phyloP scores from a whole-genome alignment of 2,888 invertebrate genomes.

The Drosophila rellima region DNA sequence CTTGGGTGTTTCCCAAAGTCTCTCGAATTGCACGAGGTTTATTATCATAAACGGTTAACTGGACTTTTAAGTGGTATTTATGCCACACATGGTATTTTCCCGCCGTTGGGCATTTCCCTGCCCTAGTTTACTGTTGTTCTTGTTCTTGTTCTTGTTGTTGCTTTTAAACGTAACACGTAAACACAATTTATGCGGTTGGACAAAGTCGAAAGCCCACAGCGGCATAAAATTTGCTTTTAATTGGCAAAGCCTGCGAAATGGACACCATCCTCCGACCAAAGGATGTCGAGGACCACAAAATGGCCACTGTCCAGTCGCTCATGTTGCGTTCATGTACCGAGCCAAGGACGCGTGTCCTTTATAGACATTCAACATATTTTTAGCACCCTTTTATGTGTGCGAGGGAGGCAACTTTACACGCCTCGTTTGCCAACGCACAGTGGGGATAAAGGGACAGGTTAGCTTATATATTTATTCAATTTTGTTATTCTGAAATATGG shows the following conservation, averaged over 20 bases:
- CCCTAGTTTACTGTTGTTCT: not conserved
- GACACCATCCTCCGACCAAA: conserved; percentile 23
- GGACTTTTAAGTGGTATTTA: conserved; percentile 49
- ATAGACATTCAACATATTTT: conserved; percentile 56
- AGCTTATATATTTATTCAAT: too few species aligned
- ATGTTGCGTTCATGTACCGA: conserved; percentile 24
- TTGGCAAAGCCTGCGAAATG: conserved; percentile 65
- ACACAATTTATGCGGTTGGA: conserved; percentile 52
- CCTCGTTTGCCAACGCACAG: conserved; percentile 6
- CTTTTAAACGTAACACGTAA: conserved; percentile 47
- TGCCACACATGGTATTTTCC: conserved; percentile 40
- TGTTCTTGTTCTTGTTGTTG: conserved; percentile 27
- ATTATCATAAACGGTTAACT: conserved; percentile 38
- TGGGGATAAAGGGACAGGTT: not conserved
- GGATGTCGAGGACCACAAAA: conserved; percentile 7
- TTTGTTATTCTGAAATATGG: too few species aligned
- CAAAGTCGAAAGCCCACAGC: conserved; percentile 42
- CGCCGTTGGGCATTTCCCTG: conserved; percentile 35
- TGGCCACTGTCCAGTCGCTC: conserved; percentile 23
- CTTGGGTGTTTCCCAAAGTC: not conserved
- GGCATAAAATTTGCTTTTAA: conserved; percentile 72
- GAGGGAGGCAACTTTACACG: conserved; percentile 1
- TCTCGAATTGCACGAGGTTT: not conserved
- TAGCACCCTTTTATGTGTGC: conserved; percentile 55
- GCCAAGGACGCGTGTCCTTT: conserved; percentile 55